Conservation (phyloP, 2,888 invertebrate species). For the Nemurella pictetii region DNA sequence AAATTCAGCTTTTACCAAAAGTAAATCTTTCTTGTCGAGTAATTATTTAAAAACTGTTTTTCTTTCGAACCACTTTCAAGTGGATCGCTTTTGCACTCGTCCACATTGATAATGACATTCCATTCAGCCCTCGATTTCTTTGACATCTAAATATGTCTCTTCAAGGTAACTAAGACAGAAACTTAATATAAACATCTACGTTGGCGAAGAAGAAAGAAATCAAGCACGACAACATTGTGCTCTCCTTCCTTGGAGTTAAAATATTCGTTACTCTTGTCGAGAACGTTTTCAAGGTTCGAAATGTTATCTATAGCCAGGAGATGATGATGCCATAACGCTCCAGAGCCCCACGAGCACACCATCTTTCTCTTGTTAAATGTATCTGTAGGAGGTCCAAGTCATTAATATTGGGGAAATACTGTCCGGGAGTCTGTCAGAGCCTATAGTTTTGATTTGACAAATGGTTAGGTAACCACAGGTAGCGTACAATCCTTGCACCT, state of each 20-base stretch:
- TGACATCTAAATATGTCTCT: not conserved
- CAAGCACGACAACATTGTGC: not conserved
- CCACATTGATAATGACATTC: not conserved
- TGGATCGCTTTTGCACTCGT: not conserved
- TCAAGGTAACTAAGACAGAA: not conserved
- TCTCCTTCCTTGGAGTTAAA: not conserved
- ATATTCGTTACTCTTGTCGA: not conserved
- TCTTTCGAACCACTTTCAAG: not conserved
- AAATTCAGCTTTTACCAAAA: not conserved
- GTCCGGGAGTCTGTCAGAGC: conserved; percentile 23
- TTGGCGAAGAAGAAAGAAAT: not conserved
- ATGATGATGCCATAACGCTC: conserved; percentile 9
- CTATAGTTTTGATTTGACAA: conserved; percentile 32
- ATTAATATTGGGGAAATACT: conserved; percentile 25
- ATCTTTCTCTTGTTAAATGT: not conserved
- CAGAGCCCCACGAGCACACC: not conserved
- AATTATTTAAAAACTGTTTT: not conserved
- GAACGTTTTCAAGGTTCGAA: not conserved
- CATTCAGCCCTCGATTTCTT: not conserved
- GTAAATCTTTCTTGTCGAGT: not conserved
- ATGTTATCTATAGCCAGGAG: not conserved
- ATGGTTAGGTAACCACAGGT: conserved; percentile 27
- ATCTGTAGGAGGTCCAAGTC: conserved; percentile 29
- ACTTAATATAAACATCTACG: not conserved
- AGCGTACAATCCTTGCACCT: conserved; percentile 7